These are phyloP conservation scores for Cheirogaleus medius DNA, from an alignment of 2,113 vertebrate genomes.

Conservation along the genomic window DNA sequence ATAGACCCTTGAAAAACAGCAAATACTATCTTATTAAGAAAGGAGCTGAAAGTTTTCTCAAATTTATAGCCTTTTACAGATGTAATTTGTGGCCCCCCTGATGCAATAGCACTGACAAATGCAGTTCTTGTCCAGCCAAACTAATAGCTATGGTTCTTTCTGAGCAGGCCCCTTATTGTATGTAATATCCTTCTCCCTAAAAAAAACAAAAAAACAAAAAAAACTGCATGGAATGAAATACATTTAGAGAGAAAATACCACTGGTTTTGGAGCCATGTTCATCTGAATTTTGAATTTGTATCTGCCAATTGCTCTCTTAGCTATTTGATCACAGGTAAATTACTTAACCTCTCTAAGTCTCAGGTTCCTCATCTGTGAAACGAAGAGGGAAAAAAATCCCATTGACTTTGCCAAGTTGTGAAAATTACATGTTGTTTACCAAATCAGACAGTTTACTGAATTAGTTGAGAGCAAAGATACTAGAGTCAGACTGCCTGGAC, in stretches of 20 bases:
- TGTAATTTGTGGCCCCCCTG: background rate
- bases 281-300: background rate
- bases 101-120: background rate
- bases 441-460: background rate
- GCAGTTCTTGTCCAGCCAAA: background rate
- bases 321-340: background rate
- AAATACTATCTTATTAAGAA: background rate
- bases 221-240: background rate
- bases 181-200: background rate
- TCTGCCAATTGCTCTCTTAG: background rate
- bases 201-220: background rate
- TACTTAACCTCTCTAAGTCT: background rate
- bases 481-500: background rate
- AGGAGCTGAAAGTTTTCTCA: background rate
- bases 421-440: background rate
- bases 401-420: background rate
- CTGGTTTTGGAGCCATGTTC: background rate
- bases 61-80: background rate
- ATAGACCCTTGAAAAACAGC: background rate
- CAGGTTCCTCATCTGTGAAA: background rate
- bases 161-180: background rate
- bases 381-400: background rate
- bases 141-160: background rate
- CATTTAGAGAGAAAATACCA: background rate
- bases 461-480: background rate